These are phyloP conservation scores for Jaculus jaculus DNA, from an alignment of 2,113 vertebrate species.

Conservation along the genomic window DNA sequence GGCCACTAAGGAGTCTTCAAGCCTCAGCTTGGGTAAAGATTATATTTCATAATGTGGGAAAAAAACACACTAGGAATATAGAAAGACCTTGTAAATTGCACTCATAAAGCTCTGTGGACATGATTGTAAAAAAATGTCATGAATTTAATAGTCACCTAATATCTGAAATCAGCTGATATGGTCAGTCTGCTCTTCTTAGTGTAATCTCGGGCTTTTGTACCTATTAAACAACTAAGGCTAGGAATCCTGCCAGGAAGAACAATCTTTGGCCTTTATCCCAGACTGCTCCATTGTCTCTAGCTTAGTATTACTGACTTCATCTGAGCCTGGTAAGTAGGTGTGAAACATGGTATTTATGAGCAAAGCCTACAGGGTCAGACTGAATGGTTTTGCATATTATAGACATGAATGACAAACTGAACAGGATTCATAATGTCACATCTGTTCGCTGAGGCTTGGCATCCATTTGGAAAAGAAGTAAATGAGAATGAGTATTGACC, in stretches of 20 bases:
- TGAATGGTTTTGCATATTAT: neutral
- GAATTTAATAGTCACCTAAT: slow-evolving; percentile 17
- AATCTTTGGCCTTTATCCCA: slow-evolving; percentile 15
- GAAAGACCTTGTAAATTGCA: neutral
- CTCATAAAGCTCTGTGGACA: neutral
- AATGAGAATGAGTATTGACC: neutral
- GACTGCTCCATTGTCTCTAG: slow-evolving; percentile 1
- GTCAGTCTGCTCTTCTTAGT: slow-evolving; percentile 2
- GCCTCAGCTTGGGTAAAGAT: neutral
- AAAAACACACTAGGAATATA: neutral
- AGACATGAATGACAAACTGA: neutral
- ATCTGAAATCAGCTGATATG: slow-evolving; percentile 33
- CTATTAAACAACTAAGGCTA: neutral
- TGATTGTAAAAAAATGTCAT: neutral
- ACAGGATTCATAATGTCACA: neutral
- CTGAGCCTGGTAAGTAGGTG: neutral
- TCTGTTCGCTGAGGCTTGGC: neutral
- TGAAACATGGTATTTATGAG: neutral
- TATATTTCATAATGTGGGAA: neutral
- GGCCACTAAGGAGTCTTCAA: neutral
- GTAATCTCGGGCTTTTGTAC: neutral
- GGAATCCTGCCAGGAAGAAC: neutral
- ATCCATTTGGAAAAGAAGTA: neutral
- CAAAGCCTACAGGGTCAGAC: neutral
- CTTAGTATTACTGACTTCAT: slow-evolving; percentile 6